Conservation (phyloP, 1,140 invertebrate species). For the Intoshia linei region DNA sequence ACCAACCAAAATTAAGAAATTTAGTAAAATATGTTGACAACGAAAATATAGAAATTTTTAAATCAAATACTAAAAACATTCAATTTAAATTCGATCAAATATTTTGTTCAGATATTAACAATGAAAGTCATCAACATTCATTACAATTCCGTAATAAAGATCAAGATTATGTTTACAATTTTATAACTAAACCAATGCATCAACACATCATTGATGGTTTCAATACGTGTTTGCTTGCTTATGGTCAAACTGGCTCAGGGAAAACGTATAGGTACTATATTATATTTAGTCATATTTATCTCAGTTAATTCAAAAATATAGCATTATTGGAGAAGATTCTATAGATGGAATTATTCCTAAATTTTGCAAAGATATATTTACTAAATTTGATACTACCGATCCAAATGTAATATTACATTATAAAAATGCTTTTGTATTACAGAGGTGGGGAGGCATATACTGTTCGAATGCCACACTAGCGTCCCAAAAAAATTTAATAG, state of each 20-base stretch:
- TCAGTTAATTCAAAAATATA: constrained; percentile 6
- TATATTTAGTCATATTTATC: constrained; percentile 1
- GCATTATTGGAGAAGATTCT: constrained; percentile 17
- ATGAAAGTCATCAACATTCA: no score
- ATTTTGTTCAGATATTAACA: no score
- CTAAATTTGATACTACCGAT: constrained; percentile 5
- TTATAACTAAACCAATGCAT: constrained; percentile 16
- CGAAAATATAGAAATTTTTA: no score
- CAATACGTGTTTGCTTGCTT: constrained; percentile 43
- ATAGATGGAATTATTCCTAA: constrained; percentile 18
- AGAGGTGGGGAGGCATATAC: neutral
- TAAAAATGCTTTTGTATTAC: neutral
- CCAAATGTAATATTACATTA: neutral
- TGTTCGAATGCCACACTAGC: no score
- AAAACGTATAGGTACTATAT: constrained; percentile 34
- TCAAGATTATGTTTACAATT: constrained; percentile 12
- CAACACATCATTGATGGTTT: constrained; percentile 21
- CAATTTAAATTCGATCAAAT: no score
- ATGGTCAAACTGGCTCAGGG: constrained; percentile 68
- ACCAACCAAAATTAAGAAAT: no score
- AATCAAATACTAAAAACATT: no score
- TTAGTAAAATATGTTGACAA: no score
- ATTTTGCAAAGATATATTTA: constrained; percentile 19
- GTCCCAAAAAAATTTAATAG: no score
- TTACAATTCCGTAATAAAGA: no score